These are phyloP conservation scores for Eurypyga helias DNA, from an alignment of 2,113 vertebrate species.

Conservation along the genomic window DNA sequence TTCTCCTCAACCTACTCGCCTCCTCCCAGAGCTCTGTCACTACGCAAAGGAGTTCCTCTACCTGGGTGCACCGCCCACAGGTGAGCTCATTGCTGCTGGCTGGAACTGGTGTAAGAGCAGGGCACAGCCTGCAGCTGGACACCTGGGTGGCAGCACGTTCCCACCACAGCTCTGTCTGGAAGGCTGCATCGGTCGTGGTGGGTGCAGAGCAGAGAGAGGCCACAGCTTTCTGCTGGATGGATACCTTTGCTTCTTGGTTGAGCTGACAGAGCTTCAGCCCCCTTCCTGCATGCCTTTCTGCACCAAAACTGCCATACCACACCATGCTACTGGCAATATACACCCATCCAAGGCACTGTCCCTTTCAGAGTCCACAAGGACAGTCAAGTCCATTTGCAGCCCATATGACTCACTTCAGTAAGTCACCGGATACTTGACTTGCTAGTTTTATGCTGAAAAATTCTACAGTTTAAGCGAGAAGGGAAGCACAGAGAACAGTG, in stretches of 20 bases:
- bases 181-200: not conserved
- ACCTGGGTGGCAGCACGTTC: not conserved
- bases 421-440: not conserved
- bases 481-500: not conserved
- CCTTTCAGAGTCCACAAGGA: not conserved
- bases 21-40: not conserved
- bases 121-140: not conserved
- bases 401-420: not conserved
- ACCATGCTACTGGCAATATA: not conserved
- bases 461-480: not conserved
- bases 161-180: not conserved
- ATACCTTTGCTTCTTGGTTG: not conserved
- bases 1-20: not conserved
- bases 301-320: not conserved
- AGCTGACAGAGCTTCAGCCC: not conserved
- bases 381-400: not conserved
- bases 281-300: not conserved
- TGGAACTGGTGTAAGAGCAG: not conserved
- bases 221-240: not conserved
- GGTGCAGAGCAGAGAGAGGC: not conserved
- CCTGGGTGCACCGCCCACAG: too few species aligned
- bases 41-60: not conserved
- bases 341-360: not conserved
- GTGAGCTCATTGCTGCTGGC: not conserved
- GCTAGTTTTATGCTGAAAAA: not conserved